These are phyloP conservation scores for Halcyon smyrnensis DNA, from an alignment of 2,797 vertebrate genomes.

Conservation along the genomic window DNA sequence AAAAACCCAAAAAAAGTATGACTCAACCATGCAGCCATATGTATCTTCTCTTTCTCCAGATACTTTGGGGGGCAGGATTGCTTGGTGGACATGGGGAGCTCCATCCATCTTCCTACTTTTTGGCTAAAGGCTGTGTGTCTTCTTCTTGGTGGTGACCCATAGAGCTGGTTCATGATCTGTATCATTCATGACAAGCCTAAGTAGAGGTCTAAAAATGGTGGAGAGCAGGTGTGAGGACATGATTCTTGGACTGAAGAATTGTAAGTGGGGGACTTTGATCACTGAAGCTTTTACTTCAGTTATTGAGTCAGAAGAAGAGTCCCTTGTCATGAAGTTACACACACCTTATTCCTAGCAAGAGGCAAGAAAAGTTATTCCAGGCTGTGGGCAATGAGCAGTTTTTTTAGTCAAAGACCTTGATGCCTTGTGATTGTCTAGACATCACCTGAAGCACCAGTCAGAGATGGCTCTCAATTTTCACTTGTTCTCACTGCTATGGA, in stretches of 20 bases:
- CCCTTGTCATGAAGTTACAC: conserved; percentile 11
- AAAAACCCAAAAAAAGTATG: background rate
- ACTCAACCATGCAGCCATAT: background rate
- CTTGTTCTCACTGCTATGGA: background rate
- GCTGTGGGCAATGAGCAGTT: background rate
- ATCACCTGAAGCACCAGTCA: conserved; percentile 21
- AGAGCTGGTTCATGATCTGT: background rate
- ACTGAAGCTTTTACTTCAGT: background rate
- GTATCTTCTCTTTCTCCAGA: background rate
- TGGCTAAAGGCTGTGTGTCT: background rate
- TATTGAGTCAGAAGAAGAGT: conserved; percentile 56
- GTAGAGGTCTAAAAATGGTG: rapidly evolving
- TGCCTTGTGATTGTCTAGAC: background rate
- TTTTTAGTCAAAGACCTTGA: background rate
- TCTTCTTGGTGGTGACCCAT: background rate
- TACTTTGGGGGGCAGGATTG: background rate
- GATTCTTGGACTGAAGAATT: background rate
- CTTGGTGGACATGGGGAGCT: background rate
- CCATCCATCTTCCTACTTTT: background rate
- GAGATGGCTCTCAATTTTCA: background rate
- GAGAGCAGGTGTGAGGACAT: background rate
- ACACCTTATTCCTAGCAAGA: conserved; percentile 32
- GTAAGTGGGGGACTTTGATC: background rate
- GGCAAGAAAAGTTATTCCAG: background rate
- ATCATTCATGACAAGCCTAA: background rate